Conservation (phyloP, 2,797 vertebrate species). For the Enteromius trimaculatus region DNA sequence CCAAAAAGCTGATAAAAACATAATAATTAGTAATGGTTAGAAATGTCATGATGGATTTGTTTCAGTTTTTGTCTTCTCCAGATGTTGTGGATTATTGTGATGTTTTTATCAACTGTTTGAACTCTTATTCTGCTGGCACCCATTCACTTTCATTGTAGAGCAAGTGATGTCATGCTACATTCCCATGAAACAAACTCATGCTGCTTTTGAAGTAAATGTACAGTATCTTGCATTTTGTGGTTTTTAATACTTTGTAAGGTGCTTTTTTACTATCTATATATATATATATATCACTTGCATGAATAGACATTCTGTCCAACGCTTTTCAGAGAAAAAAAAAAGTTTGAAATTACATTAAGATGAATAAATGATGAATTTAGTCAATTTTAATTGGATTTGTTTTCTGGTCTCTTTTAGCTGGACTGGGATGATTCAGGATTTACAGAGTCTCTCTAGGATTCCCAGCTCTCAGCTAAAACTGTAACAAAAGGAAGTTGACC, state of each 20-base stretch:
- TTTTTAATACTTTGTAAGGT: not conserved
- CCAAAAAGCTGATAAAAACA: no score
- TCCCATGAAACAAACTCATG: not conserved
- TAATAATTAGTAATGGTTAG: no score
- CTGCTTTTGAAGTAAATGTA: not conserved
- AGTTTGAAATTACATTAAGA: not conserved
- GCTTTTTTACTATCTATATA: not conserved
- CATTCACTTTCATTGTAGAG: not conserved
- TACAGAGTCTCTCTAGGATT: not conserved
- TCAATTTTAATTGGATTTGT: no score
- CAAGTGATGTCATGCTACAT: no score
- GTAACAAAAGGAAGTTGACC: slow-evolving; percentile 36
- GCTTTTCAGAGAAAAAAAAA: not conserved
- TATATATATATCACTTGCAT: not conserved
- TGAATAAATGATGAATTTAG: not conserved
- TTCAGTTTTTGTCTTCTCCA: not conserved
- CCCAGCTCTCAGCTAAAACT: not conserved
- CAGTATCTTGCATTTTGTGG: not conserved
- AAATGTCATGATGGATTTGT: not conserved
- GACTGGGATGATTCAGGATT: not conserved
- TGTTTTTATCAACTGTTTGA: not conserved
- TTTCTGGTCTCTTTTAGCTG: not conserved
- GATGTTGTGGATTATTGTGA: not conserved
- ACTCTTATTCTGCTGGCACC: not conserved
- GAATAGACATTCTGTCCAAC: not conserved